Evolutionary conservation across 2,888 invertebrate species (phyloP).

Genomic region (Phengaris arion): DNA sequence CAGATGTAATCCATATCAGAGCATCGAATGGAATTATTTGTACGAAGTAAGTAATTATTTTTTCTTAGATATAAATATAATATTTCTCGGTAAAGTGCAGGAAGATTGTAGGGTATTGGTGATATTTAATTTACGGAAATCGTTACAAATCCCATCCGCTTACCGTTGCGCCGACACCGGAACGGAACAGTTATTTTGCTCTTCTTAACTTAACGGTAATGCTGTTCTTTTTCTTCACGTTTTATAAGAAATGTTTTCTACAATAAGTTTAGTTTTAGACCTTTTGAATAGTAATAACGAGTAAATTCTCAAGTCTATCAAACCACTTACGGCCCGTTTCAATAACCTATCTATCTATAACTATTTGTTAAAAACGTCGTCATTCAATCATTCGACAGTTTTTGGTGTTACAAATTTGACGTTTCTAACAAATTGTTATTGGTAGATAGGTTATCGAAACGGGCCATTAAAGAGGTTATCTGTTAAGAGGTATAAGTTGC

Average conservation of each 20-base stretch:
- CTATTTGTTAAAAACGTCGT: too few relatives aligned
- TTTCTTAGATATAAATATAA: neutral
- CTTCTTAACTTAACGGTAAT: constrained; percentile 63
- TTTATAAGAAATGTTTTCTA: constrained; percentile 43
- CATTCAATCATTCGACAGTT: too few relatives aligned
- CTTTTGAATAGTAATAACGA: neutral
- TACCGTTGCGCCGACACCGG: constrained; percentile 54
- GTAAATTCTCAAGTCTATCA: too few relatives aligned
- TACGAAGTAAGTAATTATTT: neutral
- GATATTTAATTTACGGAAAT: constrained; percentile 28
- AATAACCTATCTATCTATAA: too few relatives aligned
- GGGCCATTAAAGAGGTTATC: too few relatives aligned
- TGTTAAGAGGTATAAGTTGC: too few relatives aligned
- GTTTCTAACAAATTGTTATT: too few relatives aligned
- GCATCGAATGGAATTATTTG: neutral
- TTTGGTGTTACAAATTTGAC: too few relatives aligned
- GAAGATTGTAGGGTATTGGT: constrained; percentile 10
- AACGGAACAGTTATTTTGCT: constrained; percentile 67
- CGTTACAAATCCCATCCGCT: constrained; percentile 37
- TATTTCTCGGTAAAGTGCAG: constrained; percentile 12
- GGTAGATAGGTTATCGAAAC: too few relatives aligned
- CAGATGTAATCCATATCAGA: neutral
- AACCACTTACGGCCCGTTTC: too few relatives aligned
- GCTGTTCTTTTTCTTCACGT: constrained; percentile 69
- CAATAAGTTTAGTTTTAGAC: neutral